These are phyloP conservation scores for Philonicus albiceps DNA, from an alignment of 2,888 invertebrate genomes.

Conservation along the genomic window DNA sequence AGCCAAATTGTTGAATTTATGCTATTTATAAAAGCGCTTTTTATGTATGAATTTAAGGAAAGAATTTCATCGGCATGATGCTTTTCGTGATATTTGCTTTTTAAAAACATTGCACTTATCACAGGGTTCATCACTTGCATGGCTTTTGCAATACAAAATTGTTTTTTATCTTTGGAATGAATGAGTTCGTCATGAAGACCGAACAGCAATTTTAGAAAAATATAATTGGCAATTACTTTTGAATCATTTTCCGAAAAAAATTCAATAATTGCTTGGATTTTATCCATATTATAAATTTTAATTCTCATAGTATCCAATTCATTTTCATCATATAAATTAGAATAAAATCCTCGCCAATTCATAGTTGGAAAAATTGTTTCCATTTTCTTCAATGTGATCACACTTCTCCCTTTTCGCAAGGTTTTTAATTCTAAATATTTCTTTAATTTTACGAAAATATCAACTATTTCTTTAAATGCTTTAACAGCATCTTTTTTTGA, in stretches of 20 bases:
- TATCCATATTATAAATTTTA: neutral
- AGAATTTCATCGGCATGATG: neutral
- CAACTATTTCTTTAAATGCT: slow-evolving; percentile 1
- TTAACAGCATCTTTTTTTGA: neutral
- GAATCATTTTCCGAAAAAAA: neutral
- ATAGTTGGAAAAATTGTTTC: neutral
- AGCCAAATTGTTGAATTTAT: neutral
- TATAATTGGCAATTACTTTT: neutral
- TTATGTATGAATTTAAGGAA: neutral
- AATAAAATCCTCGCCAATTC: neutral
- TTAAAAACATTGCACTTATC: neutral
- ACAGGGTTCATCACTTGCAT: neutral
- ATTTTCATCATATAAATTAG: neutral
- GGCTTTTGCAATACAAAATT: neutral
- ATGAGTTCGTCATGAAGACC: neutral
- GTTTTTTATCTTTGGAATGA: neutral
- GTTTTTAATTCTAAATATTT: neutral
- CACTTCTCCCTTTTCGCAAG: neutral
- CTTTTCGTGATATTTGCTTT: neutral
- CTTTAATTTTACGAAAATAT: neutral
- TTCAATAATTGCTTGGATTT: neutral
- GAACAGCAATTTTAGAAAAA: slow-evolving; percentile 3
- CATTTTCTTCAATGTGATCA: neutral
- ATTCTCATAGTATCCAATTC: neutral
- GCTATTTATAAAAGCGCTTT: neutral